Base-by-base conservation (phyloP, 2,113 vertebrate genomes). In the Salvelinus sp. region DNA sequence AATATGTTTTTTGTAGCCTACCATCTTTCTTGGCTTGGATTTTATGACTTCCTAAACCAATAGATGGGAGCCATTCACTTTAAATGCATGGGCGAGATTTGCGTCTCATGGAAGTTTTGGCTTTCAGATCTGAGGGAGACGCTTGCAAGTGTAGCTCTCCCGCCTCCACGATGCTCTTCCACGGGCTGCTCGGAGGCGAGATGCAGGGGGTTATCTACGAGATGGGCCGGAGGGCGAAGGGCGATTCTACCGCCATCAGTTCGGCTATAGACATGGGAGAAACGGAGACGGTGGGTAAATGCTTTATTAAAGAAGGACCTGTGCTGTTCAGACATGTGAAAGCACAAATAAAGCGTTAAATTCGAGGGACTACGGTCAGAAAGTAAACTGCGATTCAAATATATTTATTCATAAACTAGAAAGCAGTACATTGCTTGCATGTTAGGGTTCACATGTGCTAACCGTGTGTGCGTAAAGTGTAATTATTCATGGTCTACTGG, bases 231-330 rank as follows among this genome's bases (percentile, higher is more conserved):
- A 94, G 97, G 92, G 94, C 90, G 81, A 99, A 99, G 92, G 95
- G 91, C 91, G 96, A 98, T 92, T 95, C 95, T 80, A 93, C 95
- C 68, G 95, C 96, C 88, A 98, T 98, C 96, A 98, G 97, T 93
- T 98, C 98, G 76, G 95, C 95, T 86, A 98, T 98, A 93, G 97
- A 98, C 92, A 98, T 98, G 94, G 98, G 96, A 84, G 97, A 98
- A 82, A 96, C 95, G 22, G 97, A 98, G 87, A 96, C 96, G 96
- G 98, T 99, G 97, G 92, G 97, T 48, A 7, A 48, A 69, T 14
- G 16, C 66, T 33, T n/a, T 38, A 44, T 10, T 44, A 44, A 44
- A 44, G 38, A 44, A 44, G 9, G 4, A 18, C 16, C 63, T 3
- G 3, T 5, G 63, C 22, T 27, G 38, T 23, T 27, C 63, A 65